A percentile compares a stretch with the other conserved stretches of the same genome.
phyloP scores from a whole-genome alignment of 2,888 invertebrate genomes.

The Pomacea canaliculata region DNA sequence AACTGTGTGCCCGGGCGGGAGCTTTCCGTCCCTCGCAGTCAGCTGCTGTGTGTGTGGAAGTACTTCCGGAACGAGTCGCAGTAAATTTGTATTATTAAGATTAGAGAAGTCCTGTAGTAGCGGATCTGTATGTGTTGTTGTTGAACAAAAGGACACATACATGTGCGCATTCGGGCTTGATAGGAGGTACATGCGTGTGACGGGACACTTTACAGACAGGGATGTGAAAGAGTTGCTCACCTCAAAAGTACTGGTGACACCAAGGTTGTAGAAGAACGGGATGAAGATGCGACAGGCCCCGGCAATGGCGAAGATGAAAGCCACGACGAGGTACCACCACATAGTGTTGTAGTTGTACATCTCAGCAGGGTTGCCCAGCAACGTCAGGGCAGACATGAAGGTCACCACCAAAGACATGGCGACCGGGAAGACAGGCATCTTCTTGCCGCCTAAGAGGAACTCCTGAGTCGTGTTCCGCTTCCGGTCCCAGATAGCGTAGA shows the following conservation, averaged over 20 bases:
- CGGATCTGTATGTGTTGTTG: too few relatives aligned
- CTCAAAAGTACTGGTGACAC: slow-evolving; percentile 39
- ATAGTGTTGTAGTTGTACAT: slow-evolving; percentile 46
- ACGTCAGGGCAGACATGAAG: slow-evolving; percentile 46
- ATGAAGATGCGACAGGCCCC: slow-evolving; percentile 33
- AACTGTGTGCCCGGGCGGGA: too few relatives aligned
- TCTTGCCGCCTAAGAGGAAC: slow-evolving; percentile 61
- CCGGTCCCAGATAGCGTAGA: slow-evolving; percentile 72
- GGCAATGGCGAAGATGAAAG: slow-evolving; percentile 48
- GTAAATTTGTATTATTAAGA: too few relatives aligned
- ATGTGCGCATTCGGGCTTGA: too few relatives aligned
- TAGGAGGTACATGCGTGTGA: too few relatives aligned
- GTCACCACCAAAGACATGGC: slow-evolving; percentile 64
- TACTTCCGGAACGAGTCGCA: too few relatives aligned
- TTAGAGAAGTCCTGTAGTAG: too few relatives aligned
- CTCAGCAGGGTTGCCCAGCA: slow-evolving; percentile 48
- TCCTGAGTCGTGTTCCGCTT: slow-evolving; percentile 72
- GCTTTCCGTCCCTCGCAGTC: too few relatives aligned
- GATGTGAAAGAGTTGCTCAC: slow-evolving; percentile 11
- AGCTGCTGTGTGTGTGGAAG: too few relatives aligned
- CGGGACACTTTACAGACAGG: too few relatives aligned
- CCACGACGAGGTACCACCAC: slow-evolving; percentile 35
- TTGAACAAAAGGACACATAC: too few relatives aligned
- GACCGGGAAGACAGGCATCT: slow-evolving; percentile 64
- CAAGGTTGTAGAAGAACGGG: slow-evolving; percentile 40